Evolutionary conservation across 2,888 invertebrate genomes (phyloP).

Genomic region (Platynereis dumerilii): DNA sequence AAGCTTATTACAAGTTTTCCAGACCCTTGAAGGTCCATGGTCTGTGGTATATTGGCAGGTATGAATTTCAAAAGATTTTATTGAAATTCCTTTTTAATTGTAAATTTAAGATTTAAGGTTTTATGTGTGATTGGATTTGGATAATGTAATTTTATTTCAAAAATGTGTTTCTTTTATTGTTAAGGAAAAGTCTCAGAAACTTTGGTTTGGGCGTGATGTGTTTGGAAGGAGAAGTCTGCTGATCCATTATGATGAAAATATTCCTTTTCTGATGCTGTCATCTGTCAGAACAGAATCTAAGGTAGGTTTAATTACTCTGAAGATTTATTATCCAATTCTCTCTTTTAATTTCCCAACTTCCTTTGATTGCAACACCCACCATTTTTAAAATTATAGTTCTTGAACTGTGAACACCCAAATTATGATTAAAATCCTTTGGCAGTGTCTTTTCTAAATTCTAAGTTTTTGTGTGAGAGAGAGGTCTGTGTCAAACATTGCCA

Average conservation of each 20-base stretch:
- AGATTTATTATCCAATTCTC: slow-evolving; percentile 1
- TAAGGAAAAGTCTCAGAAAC: slow-evolving; percentile 21
- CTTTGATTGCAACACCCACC: too few species aligned
- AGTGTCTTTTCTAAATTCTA: too few species aligned
- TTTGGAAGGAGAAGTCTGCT: slow-evolving; percentile 87
- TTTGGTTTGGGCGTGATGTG: slow-evolving; percentile 86
- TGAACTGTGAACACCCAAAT: too few species aligned
- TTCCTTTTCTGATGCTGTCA: slow-evolving; percentile 36
- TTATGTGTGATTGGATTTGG: too few species aligned
- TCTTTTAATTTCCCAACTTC: too few species aligned
- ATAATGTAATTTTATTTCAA: too few species aligned
- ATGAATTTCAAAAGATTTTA: slow-evolving; percentile 6
- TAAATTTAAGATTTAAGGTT: not conserved
- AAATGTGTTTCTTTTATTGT: too few species aligned
- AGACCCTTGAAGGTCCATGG: slow-evolving; percentile 80
- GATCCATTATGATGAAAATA: slow-evolving; percentile 51
- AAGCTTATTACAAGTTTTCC: slow-evolving; percentile 66
- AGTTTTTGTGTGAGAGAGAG: too few species aligned
- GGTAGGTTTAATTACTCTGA: slow-evolving; percentile 37
- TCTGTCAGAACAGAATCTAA: slow-evolving; percentile 49
- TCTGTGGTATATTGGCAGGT: slow-evolving; percentile 77
- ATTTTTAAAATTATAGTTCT: too few species aligned
- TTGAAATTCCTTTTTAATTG: not conserved
- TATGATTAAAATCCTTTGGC: too few species aligned
- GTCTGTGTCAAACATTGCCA: too few species aligned